These are phyloP conservation scores for Turritopsis dohrnii DNA, from an alignment of 30 jellyfish, hydroid and myxozoan genomes.

Conservation along the genomic window DNA sequence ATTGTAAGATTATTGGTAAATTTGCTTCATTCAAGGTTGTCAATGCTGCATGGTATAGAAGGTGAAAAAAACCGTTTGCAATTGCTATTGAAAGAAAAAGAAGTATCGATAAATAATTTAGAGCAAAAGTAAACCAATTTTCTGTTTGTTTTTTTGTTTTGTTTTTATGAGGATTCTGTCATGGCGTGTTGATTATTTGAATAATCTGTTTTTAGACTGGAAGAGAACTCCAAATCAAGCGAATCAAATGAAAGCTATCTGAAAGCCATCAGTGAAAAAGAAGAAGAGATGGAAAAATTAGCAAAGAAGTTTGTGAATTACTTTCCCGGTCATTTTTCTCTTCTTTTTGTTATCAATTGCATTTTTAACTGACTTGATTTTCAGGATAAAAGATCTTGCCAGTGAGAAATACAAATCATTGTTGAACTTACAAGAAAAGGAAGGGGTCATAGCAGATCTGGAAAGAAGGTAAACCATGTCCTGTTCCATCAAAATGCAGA, in stretches of 20 bases:
- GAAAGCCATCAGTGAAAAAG: slow-evolving; percentile 43
- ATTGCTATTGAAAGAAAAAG: slow-evolving; percentile 43
- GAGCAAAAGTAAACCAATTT: slow-evolving; percentile 52
- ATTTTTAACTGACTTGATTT: not conserved
- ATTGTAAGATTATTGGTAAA: not conserved
- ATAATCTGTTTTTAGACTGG: not conserved
- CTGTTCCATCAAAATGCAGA: not conserved
- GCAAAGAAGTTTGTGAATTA: slow-evolving; percentile 45
- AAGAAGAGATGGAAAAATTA: slow-evolving; percentile 31
- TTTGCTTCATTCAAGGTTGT: not conserved
- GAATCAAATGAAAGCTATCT: not conserved
- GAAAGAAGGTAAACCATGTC: slow-evolving; percentile 53
- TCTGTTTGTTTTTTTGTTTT: not conserved
- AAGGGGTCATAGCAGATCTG: slow-evolving; percentile 74
- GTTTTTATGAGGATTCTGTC: not conserved
- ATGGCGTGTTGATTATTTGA: not conserved
- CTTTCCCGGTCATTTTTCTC: no score
- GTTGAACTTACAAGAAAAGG: slow-evolving; percentile 76
- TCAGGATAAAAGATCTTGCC: slow-evolving; percentile 22
- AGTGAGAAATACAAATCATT: slow-evolving; percentile 61
- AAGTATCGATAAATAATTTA: slow-evolving; percentile 37
- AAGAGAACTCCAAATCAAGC: not conserved
- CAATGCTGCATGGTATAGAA: not conserved
- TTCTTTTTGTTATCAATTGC: no score
- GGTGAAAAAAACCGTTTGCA: slow-evolving; percentile 21